These are phyloP conservation scores for Athene noctua DNA, from an alignment of 2,113 vertebrate genomes.

Conservation along the genomic window DNA sequence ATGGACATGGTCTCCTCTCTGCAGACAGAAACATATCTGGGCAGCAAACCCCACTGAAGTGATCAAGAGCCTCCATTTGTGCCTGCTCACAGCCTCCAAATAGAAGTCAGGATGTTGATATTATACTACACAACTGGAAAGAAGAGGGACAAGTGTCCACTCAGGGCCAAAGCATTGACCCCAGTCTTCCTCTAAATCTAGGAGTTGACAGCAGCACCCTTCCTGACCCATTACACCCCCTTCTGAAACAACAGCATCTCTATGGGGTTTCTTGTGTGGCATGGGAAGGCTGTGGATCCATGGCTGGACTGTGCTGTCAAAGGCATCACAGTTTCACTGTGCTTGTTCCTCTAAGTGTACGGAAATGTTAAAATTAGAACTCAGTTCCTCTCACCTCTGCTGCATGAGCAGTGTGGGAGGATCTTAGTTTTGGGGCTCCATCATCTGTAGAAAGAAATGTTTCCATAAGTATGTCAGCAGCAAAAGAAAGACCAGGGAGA, in stretches of 20 bases:
- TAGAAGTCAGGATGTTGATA: background rate
- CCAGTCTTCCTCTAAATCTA: fast-evolving
- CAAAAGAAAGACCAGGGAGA: no score
- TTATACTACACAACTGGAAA: background rate
- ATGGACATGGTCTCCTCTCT: background rate
- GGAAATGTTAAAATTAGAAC: background rate
- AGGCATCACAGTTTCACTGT: background rate
- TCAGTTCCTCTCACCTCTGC: background rate
- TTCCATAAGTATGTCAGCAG: no score
- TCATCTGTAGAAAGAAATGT: no score
- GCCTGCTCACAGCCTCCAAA: background rate
- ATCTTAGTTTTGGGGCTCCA: background rate
- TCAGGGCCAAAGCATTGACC: background rate
- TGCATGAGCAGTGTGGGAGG: background rate
- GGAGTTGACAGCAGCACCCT: background rate
- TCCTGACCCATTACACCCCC: background rate
- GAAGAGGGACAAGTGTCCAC: background rate
- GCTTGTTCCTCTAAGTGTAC: background rate
- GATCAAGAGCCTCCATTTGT: background rate
- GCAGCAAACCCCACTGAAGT: background rate
- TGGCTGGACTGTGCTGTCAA: background rate
- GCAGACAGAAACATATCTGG: background rate
- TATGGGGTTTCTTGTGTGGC: background rate
- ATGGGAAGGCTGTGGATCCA: background rate
- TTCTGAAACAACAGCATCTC: background rate